Conservation (phyloP, 2,888 invertebrate genomes). For the Furcula furcula region DNA sequence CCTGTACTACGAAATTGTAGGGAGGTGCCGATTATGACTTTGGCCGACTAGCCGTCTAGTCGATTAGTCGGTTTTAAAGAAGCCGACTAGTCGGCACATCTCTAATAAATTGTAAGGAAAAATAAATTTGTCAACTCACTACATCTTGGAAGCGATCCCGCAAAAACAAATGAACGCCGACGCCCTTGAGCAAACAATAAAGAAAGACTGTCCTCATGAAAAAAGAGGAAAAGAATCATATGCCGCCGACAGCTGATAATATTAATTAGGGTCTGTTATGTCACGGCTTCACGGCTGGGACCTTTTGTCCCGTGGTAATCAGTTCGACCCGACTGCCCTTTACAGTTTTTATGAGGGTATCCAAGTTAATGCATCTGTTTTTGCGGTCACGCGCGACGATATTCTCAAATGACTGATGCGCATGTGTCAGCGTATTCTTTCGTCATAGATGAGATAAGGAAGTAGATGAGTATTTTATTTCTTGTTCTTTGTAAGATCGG, state of each 20-base stretch:
- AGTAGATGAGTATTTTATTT: neutral
- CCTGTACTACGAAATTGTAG: no score
- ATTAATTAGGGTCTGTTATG: constrained; percentile 46
- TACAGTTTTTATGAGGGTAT: constrained; percentile 52
- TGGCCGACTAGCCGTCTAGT: no score
- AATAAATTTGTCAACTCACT: neutral
- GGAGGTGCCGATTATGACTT: no score
- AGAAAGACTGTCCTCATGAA: constrained; percentile 12
- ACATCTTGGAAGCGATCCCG: neutral
- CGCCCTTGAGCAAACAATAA: constrained; percentile 13
- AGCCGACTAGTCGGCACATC: no score
- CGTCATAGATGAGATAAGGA: constrained; percentile 43
- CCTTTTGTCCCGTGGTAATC: constrained; percentile 57
- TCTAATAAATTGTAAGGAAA: no score
- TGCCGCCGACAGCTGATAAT: constrained; percentile 34
- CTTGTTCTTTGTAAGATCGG: no score
- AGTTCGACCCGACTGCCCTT: constrained; percentile 56
- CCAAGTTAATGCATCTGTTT: constrained; percentile 57
- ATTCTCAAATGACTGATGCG: constrained; percentile 64
- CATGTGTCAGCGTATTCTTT: constrained; percentile 63
- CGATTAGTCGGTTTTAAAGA: no score
- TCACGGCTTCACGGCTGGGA: constrained; percentile 44
- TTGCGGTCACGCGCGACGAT: constrained; percentile 59
- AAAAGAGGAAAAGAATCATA: constrained; percentile 27
- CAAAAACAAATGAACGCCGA: constrained; percentile 14